phyloP scores from a whole-genome alignment of 23 tunicate genomes.

The Diplosoma virens region DNA sequence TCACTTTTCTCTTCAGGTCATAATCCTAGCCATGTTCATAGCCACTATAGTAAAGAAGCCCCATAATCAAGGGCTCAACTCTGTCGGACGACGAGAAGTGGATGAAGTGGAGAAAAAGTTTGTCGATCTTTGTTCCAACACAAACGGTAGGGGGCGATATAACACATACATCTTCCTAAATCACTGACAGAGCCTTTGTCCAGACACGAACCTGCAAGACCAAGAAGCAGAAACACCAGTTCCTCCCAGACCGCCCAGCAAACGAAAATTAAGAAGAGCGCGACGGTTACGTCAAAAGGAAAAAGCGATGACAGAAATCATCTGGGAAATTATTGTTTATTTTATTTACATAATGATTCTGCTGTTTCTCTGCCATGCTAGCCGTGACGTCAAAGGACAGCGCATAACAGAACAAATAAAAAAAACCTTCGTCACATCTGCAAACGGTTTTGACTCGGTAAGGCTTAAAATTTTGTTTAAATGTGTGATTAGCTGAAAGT shows the following conservation, averaged over 20 bases:
- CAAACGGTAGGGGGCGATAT: slow-evolving; percentile 35
- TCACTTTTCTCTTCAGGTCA: slow-evolving; percentile 51
- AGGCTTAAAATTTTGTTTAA: too few relatives aligned
- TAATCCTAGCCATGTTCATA: slow-evolving; percentile 71
- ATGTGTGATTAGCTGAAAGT: too few relatives aligned
- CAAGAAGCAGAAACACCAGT: slow-evolving; percentile 33
- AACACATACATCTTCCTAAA: too few relatives aligned
- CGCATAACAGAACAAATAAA: slow-evolving; percentile 65
- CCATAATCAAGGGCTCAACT: slow-evolving; percentile 70
- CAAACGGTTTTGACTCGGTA: slow-evolving; percentile 74
- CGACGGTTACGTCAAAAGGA: slow-evolving; percentile 80
- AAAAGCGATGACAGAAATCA: slow-evolving; percentile 76
- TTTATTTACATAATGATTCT: slow-evolving; percentile 81
- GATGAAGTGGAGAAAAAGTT: slow-evolving; percentile 80
- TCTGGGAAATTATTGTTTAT: slow-evolving; percentile 85
- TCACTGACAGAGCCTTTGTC: too few relatives aligned
- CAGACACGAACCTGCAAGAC: slow-evolving; percentile 71
- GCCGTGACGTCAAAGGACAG: slow-evolving; percentile 72
- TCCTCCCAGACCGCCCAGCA: slow-evolving; percentile 95
- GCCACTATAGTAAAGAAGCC: slow-evolving; percentile 84
- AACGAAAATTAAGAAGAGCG: slow-evolving; percentile 68
- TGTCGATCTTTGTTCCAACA: slow-evolving; percentile 71
- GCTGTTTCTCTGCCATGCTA: slow-evolving; percentile 89
- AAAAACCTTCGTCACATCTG: slow-evolving; percentile 62
- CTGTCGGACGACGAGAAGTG: slow-evolving; percentile 75